Conservation (phyloP, 2,888 invertebrate genomes). For the Heteropelma amictum region DNA sequence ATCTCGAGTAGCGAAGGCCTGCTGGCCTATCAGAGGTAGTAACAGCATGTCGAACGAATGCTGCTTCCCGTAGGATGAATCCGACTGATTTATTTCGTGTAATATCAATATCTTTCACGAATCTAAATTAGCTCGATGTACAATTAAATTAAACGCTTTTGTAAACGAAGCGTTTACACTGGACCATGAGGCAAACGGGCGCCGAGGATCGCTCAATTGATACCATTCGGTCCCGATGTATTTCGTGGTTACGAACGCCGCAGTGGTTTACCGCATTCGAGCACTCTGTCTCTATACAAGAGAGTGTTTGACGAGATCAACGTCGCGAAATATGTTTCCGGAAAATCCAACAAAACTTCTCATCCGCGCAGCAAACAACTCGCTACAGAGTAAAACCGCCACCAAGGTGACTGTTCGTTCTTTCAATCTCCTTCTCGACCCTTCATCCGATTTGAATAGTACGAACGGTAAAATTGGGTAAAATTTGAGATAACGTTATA, state of each 20-base stretch:
- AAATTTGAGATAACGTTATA: constrained; percentile 74
- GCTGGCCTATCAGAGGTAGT: too few relatives aligned
- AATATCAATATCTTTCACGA: too few relatives aligned
- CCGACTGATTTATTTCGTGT: too few relatives aligned
- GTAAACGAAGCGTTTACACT: not conserved
- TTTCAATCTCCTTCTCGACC: not conserved
- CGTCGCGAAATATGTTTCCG: constrained; percentile 73
- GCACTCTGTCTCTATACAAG: constrained; percentile 7
- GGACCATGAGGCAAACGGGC: constrained; percentile 23
- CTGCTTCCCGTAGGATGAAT: too few relatives aligned
- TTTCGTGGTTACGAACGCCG: constrained; percentile 41
- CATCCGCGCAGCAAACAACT: too few relatives aligned
- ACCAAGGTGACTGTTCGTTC: constrained; percentile 7
- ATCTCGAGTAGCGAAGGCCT: too few relatives aligned
- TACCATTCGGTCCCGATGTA: constrained; percentile 4
- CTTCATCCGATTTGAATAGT: constrained; percentile 15
- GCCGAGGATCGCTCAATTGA: constrained; percentile 31
- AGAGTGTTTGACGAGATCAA: constrained; percentile 72
- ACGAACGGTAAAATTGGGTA: constrained; percentile 71
- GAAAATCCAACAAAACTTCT: constrained; percentile 75
- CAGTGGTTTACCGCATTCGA: constrained; percentile 52
- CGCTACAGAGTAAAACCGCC: too few relatives aligned
- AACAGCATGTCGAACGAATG: too few relatives aligned
- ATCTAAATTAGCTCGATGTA: too few relatives aligned
- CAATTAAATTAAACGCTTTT: too few relatives aligned